These are phyloP conservation scores for Schizopygopsis pylzovi DNA, from an alignment of 2,797 vertebrate genomes.

Conservation along the genomic window DNA sequence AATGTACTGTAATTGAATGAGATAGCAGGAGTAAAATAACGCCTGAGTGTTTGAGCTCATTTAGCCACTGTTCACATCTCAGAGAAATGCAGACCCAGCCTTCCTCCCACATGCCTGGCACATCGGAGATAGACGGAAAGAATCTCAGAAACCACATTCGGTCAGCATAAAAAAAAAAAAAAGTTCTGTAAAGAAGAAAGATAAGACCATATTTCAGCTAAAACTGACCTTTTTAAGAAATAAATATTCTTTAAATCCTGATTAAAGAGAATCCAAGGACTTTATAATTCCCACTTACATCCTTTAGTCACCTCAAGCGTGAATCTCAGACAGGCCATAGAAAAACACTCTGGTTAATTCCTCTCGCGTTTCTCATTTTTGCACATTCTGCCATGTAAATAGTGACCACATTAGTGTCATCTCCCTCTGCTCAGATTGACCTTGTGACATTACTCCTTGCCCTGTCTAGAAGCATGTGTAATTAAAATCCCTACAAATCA, in stretches of 20 bases:
- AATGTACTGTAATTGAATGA: slow-evolving; percentile 48
- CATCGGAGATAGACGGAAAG: slow-evolving; percentile 65
- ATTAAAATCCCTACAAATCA: slow-evolving; percentile 77
- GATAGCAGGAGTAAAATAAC: slow-evolving; percentile 38
- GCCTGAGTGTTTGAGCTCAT: slow-evolving; percentile 50
- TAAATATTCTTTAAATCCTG: background rate
- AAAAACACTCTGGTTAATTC: slow-evolving; percentile 2
- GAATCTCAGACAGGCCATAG: slow-evolving; percentile 66
- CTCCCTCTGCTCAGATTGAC: slow-evolving; percentile 57
- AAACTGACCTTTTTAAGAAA: background rate
- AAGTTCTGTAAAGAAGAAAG: background rate
- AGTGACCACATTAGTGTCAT: slow-evolving; percentile 73
- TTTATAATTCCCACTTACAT: slow-evolving; percentile 65
- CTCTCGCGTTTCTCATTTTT: slow-evolving; percentile 54
- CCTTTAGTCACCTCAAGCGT: slow-evolving; percentile 67
- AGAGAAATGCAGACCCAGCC: slow-evolving; percentile 61
- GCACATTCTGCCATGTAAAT: slow-evolving; percentile 66
- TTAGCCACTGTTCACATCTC: slow-evolving; percentile 57
- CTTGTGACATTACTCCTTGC: slow-evolving; percentile 65
- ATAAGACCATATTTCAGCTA: background rate
- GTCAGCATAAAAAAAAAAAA: background rate
- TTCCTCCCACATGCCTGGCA: slow-evolving; percentile 68
- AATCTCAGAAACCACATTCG: slow-evolving; percentile 57
- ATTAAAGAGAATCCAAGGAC: slow-evolving; percentile 41
- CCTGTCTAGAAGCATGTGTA: slow-evolving; percentile 68